phyloP scores from a whole-genome alignment of 2,113 vertebrate genomes.

The Choloepus hoffmanni region DNA sequence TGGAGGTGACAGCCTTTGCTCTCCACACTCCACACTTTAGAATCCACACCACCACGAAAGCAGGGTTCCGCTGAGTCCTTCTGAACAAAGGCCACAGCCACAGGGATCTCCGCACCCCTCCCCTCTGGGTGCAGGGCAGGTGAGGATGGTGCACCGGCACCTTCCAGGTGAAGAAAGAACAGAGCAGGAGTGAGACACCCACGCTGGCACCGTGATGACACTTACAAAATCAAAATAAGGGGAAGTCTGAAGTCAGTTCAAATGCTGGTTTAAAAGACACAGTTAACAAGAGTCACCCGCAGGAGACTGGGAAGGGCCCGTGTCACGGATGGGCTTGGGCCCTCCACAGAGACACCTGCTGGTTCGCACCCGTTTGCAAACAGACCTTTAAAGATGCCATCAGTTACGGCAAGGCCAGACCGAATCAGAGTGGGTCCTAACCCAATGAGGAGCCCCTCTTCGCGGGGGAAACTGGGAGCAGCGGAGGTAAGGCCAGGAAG shows the following conservation, averaged over 20 bases:
- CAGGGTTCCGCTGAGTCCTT: background rate
- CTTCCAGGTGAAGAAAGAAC: background rate
- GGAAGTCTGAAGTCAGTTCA: background rate
- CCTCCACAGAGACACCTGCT: too few species aligned
- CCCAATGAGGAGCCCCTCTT: too few species aligned
- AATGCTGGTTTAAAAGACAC: background rate
- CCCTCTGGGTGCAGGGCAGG: background rate
- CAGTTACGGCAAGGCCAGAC: too few species aligned
- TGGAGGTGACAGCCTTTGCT: rapidly evolving
- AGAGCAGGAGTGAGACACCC: rapidly evolving
- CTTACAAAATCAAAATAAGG: rapidly evolving
- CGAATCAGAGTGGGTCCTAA: too few species aligned
- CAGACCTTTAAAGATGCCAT: too few species aligned
- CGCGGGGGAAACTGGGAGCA: too few species aligned
- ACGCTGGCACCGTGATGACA: rapidly evolving
- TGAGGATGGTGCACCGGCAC: too few species aligned
- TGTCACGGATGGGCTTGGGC: too few species aligned
- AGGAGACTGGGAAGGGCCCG: background rate
- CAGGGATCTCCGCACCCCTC: too few species aligned
- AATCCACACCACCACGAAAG: rapidly evolving
- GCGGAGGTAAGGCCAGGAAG: too few species aligned
- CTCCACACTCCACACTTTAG: background rate
- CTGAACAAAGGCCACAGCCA: rapidly evolving
- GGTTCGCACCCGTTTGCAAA: too few species aligned
- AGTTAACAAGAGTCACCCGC: background rate